Percentiles rank a stretch among this genome's conserved stretches.
Evolutionary conservation across 2,113 vertebrate genomes (phyloP).

Genomic region (Boleophthalmus pectinirostris): DNA sequence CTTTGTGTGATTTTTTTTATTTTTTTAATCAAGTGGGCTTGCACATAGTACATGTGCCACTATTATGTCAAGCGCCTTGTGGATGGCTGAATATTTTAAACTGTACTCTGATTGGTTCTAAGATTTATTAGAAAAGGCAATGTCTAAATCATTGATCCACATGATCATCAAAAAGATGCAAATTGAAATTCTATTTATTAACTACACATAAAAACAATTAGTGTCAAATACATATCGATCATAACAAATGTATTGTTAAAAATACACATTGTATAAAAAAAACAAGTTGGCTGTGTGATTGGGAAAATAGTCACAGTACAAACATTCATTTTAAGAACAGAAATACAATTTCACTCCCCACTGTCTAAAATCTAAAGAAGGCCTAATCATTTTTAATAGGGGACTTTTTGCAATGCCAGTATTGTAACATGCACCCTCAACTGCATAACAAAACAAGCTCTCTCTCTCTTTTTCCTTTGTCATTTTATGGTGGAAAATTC

Average conservation of each 20-base stretch:
- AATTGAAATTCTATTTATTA: constrained; percentile 12
- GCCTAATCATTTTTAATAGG: background rate
- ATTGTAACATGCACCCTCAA: constrained; percentile 14
- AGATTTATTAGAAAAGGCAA: constrained; percentile 19
- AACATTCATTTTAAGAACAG: constrained; percentile 45
- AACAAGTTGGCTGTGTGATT: background rate
- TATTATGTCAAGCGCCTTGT: constrained; percentile 8
- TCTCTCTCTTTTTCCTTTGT: constrained; percentile 16
- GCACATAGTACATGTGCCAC: constrained; percentile 50
- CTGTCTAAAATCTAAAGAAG: constrained; percentile 12
- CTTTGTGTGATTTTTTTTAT: constrained; percentile 11
- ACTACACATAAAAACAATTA: constrained; percentile 17
- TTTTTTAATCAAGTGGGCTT: constrained; percentile 53
- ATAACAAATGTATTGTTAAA: constrained; percentile 28
- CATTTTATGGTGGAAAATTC: constrained; percentile 63
- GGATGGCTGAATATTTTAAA: constrained; percentile 28
- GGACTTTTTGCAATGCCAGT: background rate
- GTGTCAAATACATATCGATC: constrained; percentile 18
- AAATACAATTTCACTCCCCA: constrained; percentile 16
- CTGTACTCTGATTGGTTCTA: constrained; percentile 38
- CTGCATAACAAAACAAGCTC: background rate
- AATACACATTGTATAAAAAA: constrained; percentile 18
- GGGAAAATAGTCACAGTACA: constrained; percentile 38
- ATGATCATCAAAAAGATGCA: constrained; percentile 10
- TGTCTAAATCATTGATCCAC: background rate